phyloP scores from a whole-genome alignment of 2,888 invertebrate genomes.

The Euplagia quadripunctaria region DNA sequence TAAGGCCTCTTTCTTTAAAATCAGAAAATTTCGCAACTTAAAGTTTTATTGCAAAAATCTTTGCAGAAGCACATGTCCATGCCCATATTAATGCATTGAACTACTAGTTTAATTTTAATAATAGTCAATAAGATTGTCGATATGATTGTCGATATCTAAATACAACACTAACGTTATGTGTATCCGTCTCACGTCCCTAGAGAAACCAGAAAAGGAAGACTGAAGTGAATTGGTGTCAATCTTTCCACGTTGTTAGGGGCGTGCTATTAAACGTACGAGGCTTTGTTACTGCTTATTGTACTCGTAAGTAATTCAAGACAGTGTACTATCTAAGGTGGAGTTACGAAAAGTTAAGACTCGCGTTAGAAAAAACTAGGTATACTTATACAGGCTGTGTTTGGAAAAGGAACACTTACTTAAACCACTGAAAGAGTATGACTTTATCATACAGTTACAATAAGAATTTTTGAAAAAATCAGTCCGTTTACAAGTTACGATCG shows the following conservation, averaged over 20 bases:
- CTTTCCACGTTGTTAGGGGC: slow-evolving; percentile 20
- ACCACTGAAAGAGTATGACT: too few relatives aligned
- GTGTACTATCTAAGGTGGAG: slow-evolving; percentile 2
- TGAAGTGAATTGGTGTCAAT: slow-evolving; percentile 41
- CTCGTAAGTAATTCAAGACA: slow-evolving; percentile 10
- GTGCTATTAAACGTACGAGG: slow-evolving; percentile 20
- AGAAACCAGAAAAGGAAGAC: slow-evolving; percentile 30
- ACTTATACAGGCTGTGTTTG: too few relatives aligned
- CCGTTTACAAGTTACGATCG: too few relatives aligned
- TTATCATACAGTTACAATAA: too few relatives aligned
- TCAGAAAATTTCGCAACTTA: neutral
- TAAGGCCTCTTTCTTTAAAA: too few relatives aligned
- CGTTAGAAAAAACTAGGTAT: too few relatives aligned
- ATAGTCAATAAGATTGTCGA: neutral
- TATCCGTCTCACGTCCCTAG: slow-evolving; percentile 19
- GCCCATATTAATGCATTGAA: neutral
- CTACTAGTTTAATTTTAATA: neutral
- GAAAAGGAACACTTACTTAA: too few relatives aligned
- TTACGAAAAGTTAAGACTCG: neutral
- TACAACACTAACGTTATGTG: neutral
- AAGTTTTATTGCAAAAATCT: neutral
- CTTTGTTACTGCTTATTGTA: slow-evolving; percentile 18
- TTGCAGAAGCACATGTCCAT: neutral
- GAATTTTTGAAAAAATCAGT: too few relatives aligned
- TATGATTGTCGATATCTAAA: neutral